phyloP scores from a whole-genome alignment of 1,140 invertebrate genomes.

The Papilio helenus region DNA sequence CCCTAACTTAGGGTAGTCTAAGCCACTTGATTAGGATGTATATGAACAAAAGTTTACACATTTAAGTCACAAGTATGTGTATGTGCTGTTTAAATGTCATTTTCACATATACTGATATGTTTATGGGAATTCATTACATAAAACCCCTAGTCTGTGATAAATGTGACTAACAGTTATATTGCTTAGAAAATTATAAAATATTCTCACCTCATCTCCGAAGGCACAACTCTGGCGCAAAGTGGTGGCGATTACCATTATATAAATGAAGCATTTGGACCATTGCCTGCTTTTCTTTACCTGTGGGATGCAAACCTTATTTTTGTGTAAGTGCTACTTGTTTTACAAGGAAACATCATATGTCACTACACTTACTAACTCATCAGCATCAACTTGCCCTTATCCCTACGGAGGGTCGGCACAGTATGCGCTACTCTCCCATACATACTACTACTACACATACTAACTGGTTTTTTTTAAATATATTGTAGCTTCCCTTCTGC shows the following conservation, averaged over 20 bases:
- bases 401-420: no score
- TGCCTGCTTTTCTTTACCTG: slow-evolving; percentile 96
- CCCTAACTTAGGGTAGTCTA: no score
- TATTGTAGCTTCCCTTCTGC: not conserved
- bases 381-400: no score
- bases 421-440: no score
- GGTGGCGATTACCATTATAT: slow-evolving; percentile 98
- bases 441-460: no score
- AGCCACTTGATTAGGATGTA: no score
- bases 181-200: not conserved
- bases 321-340: slow-evolving; percentile 85
- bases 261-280: slow-evolving; percentile 93
- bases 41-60: not conserved
- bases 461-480: not conserved
- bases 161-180: not conserved
- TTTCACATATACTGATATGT: not conserved
- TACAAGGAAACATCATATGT: not conserved
- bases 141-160: not conserved
- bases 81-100: no score
- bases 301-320: slow-evolving; percentile 94
- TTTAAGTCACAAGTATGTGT: not conserved
- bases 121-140: not conserved
- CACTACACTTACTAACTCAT: not conserved
- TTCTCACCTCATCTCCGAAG: slow-evolving; percentile 46
- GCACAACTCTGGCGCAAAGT: slow-evolving; percentile 87